These are phyloP conservation scores for Dryadula phaetusa DNA, from an alignment of 2,888 invertebrate genomes.

Conservation along the genomic window DNA sequence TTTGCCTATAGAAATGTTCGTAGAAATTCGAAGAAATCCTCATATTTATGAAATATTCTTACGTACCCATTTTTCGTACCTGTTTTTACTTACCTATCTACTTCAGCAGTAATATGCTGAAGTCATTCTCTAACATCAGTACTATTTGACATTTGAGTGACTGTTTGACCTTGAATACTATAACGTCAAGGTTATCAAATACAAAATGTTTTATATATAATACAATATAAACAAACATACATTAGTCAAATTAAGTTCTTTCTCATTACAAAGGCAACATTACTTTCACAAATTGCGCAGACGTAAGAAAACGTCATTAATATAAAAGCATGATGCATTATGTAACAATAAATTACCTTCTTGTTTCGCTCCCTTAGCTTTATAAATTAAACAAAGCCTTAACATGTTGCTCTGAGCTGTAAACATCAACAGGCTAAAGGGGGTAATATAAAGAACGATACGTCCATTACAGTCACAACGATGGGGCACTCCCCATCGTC, in stretches of 20 bases:
- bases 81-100: no score
- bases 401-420: slow-evolving; percentile 41
- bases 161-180: no score
- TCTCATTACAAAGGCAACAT: neutral
- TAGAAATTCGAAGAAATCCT: slow-evolving; percentile 34
- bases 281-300: slow-evolving; percentile 1
- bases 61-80: no score
- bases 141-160: no score
- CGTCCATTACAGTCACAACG: slow-evolving; percentile 38
- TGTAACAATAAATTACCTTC: slow-evolving; percentile 11
- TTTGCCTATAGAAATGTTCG: slow-evolving; percentile 39
- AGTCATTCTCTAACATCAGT: no score
- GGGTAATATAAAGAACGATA: slow-evolving; percentile 37
- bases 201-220: no score
- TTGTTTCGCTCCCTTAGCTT: slow-evolving; percentile 20
- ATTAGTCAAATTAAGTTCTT: neutral
- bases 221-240: neutral
- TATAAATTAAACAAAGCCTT: slow-evolving; percentile 36
- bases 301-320: slow-evolving; percentile 17
- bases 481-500: slow-evolving; percentile 24
- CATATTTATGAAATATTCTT: neutral
- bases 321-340: slow-evolving; percentile 20
- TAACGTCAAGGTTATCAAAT: no score
- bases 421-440: slow-evolving; percentile 34
- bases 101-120: no score